phyloP scores from a whole-genome alignment of 2,797 vertebrate species.

The Megaceryle alcyon region DNA sequence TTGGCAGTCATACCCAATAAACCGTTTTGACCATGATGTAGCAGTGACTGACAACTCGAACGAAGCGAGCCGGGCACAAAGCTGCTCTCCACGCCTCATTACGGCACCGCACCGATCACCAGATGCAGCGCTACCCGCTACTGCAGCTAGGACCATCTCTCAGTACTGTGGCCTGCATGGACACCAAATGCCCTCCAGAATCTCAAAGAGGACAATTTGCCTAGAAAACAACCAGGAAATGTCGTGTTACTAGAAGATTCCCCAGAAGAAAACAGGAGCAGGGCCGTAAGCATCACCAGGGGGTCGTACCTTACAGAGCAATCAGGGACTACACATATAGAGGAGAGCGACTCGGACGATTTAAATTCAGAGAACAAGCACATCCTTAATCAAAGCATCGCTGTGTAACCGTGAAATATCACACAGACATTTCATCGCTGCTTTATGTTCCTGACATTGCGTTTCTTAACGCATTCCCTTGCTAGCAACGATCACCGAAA shows the following conservation, averaged over 20 bases:
- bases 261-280: neutral
- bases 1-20: slow-evolving; percentile 77
- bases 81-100: slow-evolving; percentile 62
- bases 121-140: neutral
- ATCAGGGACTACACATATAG: rapidly evolving
- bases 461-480: neutral
- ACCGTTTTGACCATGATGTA: slow-evolving; percentile 38
- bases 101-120: neutral
- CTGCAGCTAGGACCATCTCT: neutral
- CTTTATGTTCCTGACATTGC: neutral
- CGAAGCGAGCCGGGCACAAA: neutral
- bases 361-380: neutral
- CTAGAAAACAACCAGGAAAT: neutral
- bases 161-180: slow-evolving; percentile 9
- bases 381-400: neutral
- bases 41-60: slow-evolving; percentile 67
- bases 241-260: neutral
- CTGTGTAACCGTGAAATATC: neutral
- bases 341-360: neutral
- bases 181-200: slow-evolving; percentile 15
- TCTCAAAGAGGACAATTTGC: neutral
- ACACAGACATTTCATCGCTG: neutral
- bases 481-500: neutral
- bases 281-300: neutral
- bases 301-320: neutral